phyloP scores from a whole-genome alignment of 2,888 invertebrate genomes.

The Colostygia pectinataria region DNA sequence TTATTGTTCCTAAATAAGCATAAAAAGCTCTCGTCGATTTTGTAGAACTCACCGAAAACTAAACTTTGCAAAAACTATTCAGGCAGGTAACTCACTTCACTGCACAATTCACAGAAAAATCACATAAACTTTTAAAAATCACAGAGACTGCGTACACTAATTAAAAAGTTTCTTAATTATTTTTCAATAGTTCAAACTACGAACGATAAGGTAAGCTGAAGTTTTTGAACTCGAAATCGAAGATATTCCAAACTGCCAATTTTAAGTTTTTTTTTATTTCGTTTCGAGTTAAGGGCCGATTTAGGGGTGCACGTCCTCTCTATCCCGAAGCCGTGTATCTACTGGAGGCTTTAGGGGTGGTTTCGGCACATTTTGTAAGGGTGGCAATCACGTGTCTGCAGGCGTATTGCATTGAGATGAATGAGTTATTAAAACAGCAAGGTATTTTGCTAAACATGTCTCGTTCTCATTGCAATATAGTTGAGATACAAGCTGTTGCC shows the following conservation, averaged over 20 bases:
- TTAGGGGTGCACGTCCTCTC: conserved; percentile 23
- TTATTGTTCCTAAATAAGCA: too few species aligned
- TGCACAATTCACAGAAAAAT: too few species aligned
- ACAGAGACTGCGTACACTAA: too few species aligned
- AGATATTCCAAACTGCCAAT: conserved; percentile 1
- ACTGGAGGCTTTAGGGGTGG: conserved; percentile 27
- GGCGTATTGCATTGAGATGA: conserved; percentile 16
- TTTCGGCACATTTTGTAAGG: conserved; percentile 18
- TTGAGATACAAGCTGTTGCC: too few species aligned
- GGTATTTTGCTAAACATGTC: neutral
- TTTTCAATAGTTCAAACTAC: conserved; percentile 1
- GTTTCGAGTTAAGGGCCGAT: conserved; percentile 6
- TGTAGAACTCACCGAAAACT: too few species aligned
- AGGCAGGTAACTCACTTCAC: too few species aligned
- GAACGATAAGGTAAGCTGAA: neutral
- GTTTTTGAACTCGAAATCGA: neutral
- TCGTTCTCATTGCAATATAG: neutral
- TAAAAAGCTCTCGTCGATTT: too few species aligned
- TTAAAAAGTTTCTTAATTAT: neutral
- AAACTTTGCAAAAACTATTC: too few species aligned
- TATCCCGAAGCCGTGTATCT: conserved; percentile 7
- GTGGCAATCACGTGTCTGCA: conserved; percentile 8
- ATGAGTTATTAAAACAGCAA: conserved; percentile 11
- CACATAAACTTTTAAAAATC: too few species aligned
- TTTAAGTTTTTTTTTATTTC: conserved; percentile 20